These are phyloP conservation scores for Sycophaga agraensis DNA, from an alignment of 1,140 invertebrate genomes.

Conservation along the genomic window DNA sequence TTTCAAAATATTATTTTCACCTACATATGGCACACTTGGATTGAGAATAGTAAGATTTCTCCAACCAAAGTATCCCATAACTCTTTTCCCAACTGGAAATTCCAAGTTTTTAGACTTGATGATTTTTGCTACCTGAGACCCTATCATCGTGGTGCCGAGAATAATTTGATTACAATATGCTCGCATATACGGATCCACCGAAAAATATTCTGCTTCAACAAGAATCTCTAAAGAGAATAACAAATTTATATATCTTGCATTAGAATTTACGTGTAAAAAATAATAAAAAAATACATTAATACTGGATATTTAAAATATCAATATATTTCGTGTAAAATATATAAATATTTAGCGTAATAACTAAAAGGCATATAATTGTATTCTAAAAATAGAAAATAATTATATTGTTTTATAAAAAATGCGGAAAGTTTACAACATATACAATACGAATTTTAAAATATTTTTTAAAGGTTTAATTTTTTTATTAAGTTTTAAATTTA, in stretches of 20 bases:
- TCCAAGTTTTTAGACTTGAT: slow-evolving; percentile 63
- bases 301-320: too few relatives aligned
- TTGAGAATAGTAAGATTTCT: slow-evolving; percentile 50
- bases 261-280: not conserved
- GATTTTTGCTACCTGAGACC: slow-evolving; percentile 64
- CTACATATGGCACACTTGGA: slow-evolving; percentile 19
- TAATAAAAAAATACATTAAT: not conserved
- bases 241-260: too few relatives aligned
- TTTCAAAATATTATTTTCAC: not conserved
- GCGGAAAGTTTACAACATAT: too few relatives aligned
- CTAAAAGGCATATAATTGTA: too few relatives aligned
- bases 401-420: too few relatives aligned
- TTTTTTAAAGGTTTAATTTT: too few relatives aligned
- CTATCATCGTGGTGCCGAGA: slow-evolving; percentile 63
- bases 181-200: slow-evolving; percentile 72
- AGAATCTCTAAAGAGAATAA: slow-evolving; percentile 62
- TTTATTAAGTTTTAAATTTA: too few relatives aligned
- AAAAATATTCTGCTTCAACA: slow-evolving; percentile 66
- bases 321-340: too few relatives aligned
- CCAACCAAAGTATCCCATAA: slow-evolving; percentile 65
- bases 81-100: slow-evolving; percentile 61
- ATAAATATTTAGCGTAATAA: too few relatives aligned
- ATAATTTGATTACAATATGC: slow-evolving; percentile 57
- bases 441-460: too few relatives aligned
- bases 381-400: too few relatives aligned